Percentiles rank a stretch among this genome's conserved stretches.
phyloP scores from a whole-genome alignment of 2,888 invertebrate genomes.

The Timandra comae region DNA sequence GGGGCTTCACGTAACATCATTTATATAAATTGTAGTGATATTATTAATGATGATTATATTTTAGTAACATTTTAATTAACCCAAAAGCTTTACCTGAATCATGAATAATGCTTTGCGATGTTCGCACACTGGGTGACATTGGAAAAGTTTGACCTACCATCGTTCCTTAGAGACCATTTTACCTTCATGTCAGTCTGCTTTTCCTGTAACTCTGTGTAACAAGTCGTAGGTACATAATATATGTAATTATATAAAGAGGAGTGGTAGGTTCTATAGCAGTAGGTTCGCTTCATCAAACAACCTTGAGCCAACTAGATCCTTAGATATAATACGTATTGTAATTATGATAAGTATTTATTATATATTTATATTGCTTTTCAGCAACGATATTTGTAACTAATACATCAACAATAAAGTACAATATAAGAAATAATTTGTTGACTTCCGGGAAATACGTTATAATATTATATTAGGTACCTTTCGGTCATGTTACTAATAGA shows the following conservation, averaged over 20 bases:
- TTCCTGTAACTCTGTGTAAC: constrained; percentile 33
- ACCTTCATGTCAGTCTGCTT: constrained; percentile 25
- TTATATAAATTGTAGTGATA: constrained; percentile 16
- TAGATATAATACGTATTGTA: background rate
- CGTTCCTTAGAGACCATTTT: constrained; percentile 16
- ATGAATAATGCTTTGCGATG: constrained; percentile 34
- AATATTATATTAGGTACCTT: too few relatives aligned
- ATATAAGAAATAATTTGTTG: background rate
- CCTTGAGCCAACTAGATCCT: constrained; percentile 22
- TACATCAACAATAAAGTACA: background rate
- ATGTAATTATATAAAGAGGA: constrained; percentile 26
- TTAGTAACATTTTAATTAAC: constrained; percentile 15
- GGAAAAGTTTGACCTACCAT: constrained; percentile 18
- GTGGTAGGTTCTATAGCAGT: constrained; percentile 25
- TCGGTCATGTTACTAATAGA: too few relatives aligned
- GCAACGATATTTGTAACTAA: background rate
- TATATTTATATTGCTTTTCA: constrained; percentile 4
- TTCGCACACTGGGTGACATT: constrained; percentile 24
- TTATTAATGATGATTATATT: constrained; percentile 12
- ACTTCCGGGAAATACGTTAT: too few relatives aligned
- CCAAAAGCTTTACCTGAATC: constrained; percentile 28
- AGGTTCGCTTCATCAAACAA: constrained; percentile 23
- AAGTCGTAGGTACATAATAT: constrained; percentile 19
- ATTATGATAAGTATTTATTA: constrained; percentile 10
- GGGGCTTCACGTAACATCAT: constrained; percentile 46